A percentile compares a stretch with the other conserved stretches of the same genome.
phyloP scores from a whole-genome alignment of 1,140 invertebrate genomes.

The Drosophila equinoxialis region DNA sequence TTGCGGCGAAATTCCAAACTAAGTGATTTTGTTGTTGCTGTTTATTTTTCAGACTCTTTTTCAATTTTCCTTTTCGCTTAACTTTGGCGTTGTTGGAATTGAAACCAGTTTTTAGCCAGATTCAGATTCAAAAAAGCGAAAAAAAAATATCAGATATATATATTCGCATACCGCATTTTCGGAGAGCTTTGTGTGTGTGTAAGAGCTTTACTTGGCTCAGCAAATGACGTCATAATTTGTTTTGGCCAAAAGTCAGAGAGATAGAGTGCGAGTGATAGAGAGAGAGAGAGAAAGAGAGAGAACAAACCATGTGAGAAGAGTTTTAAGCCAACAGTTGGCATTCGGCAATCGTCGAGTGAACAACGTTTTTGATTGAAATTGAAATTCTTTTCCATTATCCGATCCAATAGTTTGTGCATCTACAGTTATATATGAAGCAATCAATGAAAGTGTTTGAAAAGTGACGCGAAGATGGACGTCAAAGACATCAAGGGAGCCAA shows the following conservation, averaged over 20 bases:
- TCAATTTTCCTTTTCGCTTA: conserved; percentile 75
- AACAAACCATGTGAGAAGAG: not conserved
- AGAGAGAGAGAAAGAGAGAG: conserved; percentile 15
- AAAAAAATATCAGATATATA: conserved; percentile 42
- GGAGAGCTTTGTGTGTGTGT: conserved; percentile 42
- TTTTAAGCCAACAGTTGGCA: conserved; percentile 57
- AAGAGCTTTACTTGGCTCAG: conserved; percentile 47
- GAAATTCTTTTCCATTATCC: conserved; percentile 29
- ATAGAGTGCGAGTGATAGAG: not conserved
- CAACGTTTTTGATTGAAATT: conserved; percentile 39
- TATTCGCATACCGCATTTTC: conserved; percentile 66
- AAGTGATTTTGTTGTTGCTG: conserved; percentile 66
- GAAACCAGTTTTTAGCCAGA: conserved; percentile 75
- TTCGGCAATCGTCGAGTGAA: conserved; percentile 68
- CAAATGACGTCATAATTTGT: conserved; percentile 74
- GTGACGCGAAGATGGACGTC: conserved; percentile 74
- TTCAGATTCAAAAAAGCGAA: conserved; percentile 38
- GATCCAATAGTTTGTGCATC: conserved; percentile 21
- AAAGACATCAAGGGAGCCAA: conserved; percentile 83
- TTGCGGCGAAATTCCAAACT: conserved; percentile 79
- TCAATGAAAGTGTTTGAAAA: conserved; percentile 42
- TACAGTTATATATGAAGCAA: conserved; percentile 46
- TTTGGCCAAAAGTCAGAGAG: conserved; percentile 64
- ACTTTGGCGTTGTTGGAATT: conserved; percentile 58
- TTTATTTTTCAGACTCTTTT: conserved; percentile 57